phyloP scores from a whole-genome alignment of 2,888 invertebrate species.

The Carcina quercana region DNA sequence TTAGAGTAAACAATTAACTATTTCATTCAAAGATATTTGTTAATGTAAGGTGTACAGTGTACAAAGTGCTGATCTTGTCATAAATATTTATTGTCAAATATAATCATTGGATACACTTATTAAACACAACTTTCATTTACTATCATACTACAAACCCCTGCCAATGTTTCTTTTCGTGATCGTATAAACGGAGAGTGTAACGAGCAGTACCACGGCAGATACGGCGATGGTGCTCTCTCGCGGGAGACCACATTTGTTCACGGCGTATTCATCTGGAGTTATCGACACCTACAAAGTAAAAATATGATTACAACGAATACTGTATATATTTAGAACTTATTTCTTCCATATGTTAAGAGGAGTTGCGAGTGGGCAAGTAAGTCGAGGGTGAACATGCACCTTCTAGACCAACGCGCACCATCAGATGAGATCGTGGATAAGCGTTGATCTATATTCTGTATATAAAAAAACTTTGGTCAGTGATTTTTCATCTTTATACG shows the following conservation, averaged over 20 bases:
- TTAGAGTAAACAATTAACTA: slow-evolving; percentile 14
- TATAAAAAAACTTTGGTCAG: too few species aligned
- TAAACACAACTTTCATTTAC: not conserved
- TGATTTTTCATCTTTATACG: too few species aligned
- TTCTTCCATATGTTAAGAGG: too few species aligned
- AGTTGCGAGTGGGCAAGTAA: too few species aligned
- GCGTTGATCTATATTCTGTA: too few species aligned
- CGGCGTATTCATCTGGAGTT: slow-evolving; percentile 37
- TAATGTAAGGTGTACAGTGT: slow-evolving; percentile 43
- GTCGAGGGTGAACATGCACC: too few species aligned
- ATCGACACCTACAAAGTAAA: slow-evolving; percentile 50
- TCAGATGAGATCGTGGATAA: too few species aligned
- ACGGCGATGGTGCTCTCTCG: slow-evolving; percentile 42
- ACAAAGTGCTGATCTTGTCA: slow-evolving; percentile 70
- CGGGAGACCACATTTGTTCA: slow-evolving; percentile 51
- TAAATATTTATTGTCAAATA: slow-evolving; percentile 67
- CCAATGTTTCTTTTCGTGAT: slow-evolving; percentile 25
- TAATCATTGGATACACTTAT: slow-evolving; percentile 29
- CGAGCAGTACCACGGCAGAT: slow-evolving; percentile 35
- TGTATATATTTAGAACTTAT: too few species aligned
- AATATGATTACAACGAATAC: too few species aligned
- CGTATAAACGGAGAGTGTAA: slow-evolving; percentile 23
- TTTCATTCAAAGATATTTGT: slow-evolving; percentile 22
- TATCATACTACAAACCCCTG: not conserved
- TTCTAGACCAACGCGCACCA: too few species aligned